Evolutionary conservation across 2,113 vertebrate genomes (phyloP).

Genomic region (Phodopus roborovskii): DNA sequence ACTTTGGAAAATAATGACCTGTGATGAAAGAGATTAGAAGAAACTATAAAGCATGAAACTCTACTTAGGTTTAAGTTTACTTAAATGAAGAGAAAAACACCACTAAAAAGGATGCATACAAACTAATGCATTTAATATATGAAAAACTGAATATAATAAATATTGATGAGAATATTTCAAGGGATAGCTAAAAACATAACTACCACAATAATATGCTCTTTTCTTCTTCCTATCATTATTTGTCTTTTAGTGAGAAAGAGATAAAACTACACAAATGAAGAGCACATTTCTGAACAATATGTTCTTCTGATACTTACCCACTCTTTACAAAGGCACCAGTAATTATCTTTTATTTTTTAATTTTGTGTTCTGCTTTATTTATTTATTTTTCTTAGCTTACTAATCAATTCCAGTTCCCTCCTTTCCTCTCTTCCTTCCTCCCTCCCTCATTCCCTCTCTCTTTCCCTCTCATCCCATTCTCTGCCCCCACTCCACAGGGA

Average conservation of each 20-base stretch:
- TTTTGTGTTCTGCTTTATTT: no score
- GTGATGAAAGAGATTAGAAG: not conserved
- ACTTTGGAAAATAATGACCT: conserved; percentile 4
- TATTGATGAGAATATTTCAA: not conserved
- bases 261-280: not conserved
- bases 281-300: not conserved
- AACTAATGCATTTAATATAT: not conserved
- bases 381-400: no score
- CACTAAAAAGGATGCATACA: not conserved
- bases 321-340: not conserved
- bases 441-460: no score
- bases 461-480: no score
- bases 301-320: not conserved
- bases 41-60: not conserved
- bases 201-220: not conserved
- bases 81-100: not conserved
- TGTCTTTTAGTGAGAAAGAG: not conserved
- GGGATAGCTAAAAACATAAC: not conserved
- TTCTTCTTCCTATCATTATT: not conserved
- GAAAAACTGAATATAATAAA: not conserved
- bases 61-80: not conserved
- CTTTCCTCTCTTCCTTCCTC: no score
- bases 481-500: no score
- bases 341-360: not conserved
- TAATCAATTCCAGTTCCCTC: no score